Evolutionary conservation across 2,797 vertebrate genomes (phyloP), one percentile per base, ranked within the genome.

Genomic region (Thunnus albacares): DNA sequence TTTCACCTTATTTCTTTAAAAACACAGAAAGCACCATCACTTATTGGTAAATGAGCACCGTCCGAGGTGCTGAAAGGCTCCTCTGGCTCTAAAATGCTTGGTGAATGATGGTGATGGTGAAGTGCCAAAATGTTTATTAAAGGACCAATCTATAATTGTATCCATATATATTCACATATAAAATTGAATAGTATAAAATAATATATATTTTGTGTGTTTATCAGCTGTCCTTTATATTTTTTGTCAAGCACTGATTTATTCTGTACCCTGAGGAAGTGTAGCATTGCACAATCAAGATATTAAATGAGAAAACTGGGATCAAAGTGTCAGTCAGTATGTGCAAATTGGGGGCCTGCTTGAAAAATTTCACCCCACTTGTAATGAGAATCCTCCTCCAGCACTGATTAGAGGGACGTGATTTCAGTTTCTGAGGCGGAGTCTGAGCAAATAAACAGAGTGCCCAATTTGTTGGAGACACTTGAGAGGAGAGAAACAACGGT

Each of bases 251-350:
- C 13, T 20, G 62, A 11, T 62, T 78, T 56, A 24, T 6, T 26
- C 38, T 49, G 28, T 22, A 20, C 56, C n/a, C 38, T 1, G 45
- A 67, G 71, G 62, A 77, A 26, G 7, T 0, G n/a, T 26, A 41
- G 33, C 56, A 59, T 80, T 30, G 61, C 26, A 66, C 56, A 75
- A 69, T 75, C 47, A 69, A 73, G 45, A 74, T 73, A 62, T 78
- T 55, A 61, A 64, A 81, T 77, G 58, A 81, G 63, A 65, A 80
- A 76, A 61, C 24, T 35, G 62, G 70, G 76, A 75, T 82, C 38
- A 77, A 75, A 78, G 63, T 58, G 57, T 71, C 64, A 63, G 67
- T 68, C 56, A 56, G 38, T 18, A 30, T 47, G 41, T 56, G 55
- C 49, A 59, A 74, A 88, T 83, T 64, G 74, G 43, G n/a, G 47